Evolutionary conservation across 2,888 invertebrate genomes (phyloP).

Genomic region (Diplolepis rosae): DNA sequence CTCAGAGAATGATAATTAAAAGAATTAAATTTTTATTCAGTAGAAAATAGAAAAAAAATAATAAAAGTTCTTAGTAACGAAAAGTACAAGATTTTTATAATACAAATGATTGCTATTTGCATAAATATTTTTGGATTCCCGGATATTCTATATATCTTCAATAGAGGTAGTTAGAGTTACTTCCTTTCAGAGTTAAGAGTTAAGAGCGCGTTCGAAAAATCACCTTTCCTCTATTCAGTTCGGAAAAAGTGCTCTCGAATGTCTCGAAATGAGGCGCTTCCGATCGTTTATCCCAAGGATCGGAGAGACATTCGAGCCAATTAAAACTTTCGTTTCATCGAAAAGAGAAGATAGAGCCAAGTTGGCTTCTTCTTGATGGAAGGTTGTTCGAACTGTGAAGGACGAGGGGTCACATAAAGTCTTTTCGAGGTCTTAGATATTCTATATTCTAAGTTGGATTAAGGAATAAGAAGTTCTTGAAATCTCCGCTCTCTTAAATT

Average conservation of each 20-base stretch:
- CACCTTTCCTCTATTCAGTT: not conserved
- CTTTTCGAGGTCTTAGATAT: not conserved
- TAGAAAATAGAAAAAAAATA: too few relatives aligned
- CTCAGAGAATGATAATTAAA: too few relatives aligned
- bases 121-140: too few relatives aligned
- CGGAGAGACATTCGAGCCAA: slow-evolving; percentile 31
- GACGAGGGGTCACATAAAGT: slow-evolving; percentile 8
- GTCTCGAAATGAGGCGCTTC: slow-evolving; percentile 21
- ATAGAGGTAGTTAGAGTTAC: too few relatives aligned
- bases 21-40: too few relatives aligned
- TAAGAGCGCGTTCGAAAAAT: not conserved
- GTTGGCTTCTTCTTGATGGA: slow-evolving; percentile 7
- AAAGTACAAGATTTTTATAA: too few relatives aligned
- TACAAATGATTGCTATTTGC: too few relatives aligned
- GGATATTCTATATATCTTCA: too few relatives aligned
- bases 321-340: slow-evolving; percentile 34
- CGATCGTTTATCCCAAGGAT: slow-evolving; percentile 30
- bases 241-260: slow-evolving; percentile 12
- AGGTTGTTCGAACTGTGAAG: not conserved
- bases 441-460: not conserved
- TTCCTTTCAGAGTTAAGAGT: too few relatives aligned
- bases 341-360: slow-evolving; percentile 15
- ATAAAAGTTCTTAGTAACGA: too few relatives aligned
- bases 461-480: not conserved
- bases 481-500: not conserved